phyloP scores from a whole-genome alignment of 1,140 invertebrate genomes.

The Drosophila arizonae region DNA sequence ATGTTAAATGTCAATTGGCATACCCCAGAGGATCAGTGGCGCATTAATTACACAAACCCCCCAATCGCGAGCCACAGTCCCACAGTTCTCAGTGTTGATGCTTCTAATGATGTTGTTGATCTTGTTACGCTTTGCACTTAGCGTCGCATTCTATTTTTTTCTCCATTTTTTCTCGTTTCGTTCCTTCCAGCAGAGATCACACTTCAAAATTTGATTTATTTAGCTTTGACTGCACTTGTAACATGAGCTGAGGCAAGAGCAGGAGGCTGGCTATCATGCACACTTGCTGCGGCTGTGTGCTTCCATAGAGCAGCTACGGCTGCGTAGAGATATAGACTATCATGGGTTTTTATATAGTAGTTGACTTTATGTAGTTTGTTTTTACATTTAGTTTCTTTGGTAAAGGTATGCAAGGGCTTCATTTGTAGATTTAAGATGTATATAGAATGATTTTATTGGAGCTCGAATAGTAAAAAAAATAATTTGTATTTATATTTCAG shows the following conservation, averaged over 20 bases:
- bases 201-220: slow-evolving; percentile 72
- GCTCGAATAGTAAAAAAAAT: no score
- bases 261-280: slow-evolving; percentile 13
- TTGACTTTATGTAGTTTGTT: not conserved
- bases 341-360: not conserved
- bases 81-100: slow-evolving; percentile 37
- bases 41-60: slow-evolving; percentile 65
- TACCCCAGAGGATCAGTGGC: slow-evolving; percentile 69
- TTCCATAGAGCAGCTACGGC: no score
- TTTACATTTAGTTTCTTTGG: no score
- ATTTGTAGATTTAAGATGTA: no score
- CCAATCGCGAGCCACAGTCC: slow-evolving; percentile 29
- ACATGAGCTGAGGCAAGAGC: slow-evolving; percentile 42
- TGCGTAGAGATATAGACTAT: not conserved
- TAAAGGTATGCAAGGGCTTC: no score
- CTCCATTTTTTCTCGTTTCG: slow-evolving; percentile 6
- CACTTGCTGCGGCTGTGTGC: slow-evolving; percentile 31
- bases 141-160: slow-evolving; percentile 32
- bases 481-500: no score
- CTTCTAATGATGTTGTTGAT: slow-evolving; percentile 75
- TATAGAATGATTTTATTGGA: no score
- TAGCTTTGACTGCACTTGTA: slow-evolving; percentile 72
- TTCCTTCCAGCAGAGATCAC: slow-evolving; percentile 17
- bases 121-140: slow-evolving; percentile 73
- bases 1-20: slow-evolving; percentile 81